Conservation (phyloP, 2,113 vertebrate genomes). For the Dolichallabes microphthalmus region DNA sequence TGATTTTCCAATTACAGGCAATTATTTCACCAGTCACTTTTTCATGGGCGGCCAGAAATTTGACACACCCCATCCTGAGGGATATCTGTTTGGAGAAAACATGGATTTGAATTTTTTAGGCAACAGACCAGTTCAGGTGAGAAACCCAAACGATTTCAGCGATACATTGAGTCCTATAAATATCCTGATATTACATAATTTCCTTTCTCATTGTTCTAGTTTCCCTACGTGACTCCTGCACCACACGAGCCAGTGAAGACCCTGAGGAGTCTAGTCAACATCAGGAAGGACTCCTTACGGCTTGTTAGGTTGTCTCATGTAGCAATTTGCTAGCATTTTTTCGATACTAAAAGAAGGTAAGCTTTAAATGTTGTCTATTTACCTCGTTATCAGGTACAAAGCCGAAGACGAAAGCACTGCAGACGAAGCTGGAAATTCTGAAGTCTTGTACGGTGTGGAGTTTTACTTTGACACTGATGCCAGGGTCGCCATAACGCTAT, state of each 20-base stretch:
- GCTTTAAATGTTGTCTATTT: neutral
- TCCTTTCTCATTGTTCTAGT: constrained; percentile 67
- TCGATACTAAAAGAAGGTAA: neutral
- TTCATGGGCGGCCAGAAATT: constrained; percentile 99
- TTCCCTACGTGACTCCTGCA: constrained; percentile 94
- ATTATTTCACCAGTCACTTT: constrained; percentile 98
- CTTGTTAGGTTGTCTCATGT: constrained; percentile 81
- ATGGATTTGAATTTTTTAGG: constrained; percentile 98
- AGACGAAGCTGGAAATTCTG: constrained; percentile 84
- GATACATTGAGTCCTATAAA: neutral
- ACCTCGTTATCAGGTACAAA: constrained; percentile 80
- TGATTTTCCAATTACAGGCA: constrained; percentile 74
- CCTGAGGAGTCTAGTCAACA: constrained; percentile 93
- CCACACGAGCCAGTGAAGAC: constrained; percentile 96
- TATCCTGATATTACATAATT: neutral
- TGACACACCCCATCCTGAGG: constrained; percentile 95
- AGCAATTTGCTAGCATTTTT: too few relatives aligned
- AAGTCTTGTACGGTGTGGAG: constrained; percentile 90
- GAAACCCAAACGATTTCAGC: neutral
- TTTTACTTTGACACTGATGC: constrained; percentile 96
- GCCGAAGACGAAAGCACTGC: constrained; percentile 83
- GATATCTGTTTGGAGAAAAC: constrained; percentile 98
- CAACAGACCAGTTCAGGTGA: constrained; percentile 93
- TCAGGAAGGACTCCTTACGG: constrained; percentile 96
- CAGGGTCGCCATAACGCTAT: constrained; percentile 93